These are phyloP conservation scores for Amphimedon queenslandica DNA, from an alignment of 37 sponge, comb jelly and placozoan species.

Conservation along the genomic window DNA sequence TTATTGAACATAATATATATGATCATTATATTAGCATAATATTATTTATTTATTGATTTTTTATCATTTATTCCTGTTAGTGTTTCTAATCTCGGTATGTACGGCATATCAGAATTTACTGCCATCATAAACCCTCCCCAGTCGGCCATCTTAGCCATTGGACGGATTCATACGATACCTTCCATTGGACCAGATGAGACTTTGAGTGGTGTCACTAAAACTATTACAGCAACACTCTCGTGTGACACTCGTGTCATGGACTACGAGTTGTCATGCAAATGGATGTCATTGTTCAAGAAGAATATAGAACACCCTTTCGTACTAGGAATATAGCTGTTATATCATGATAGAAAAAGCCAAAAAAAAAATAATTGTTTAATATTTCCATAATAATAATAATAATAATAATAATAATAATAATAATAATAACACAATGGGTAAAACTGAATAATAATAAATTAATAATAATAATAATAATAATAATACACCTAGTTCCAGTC, in stretches of 20 bases:
- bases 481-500: not conserved
- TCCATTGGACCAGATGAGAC: not conserved
- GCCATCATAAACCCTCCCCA: slow-evolving; percentile 17
- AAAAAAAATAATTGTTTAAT: too few species aligned
- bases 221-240: slow-evolving; percentile 22
- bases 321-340: not conserved
- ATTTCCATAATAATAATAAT: not conserved
- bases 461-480: not conserved
- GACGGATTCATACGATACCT: not conserved
- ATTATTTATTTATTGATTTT: not conserved
- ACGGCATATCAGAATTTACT: not conserved
- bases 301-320: slow-evolving; percentile 45
- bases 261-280: slow-evolving; percentile 41
- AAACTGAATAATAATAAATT: too few species aligned
- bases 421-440: not conserved
- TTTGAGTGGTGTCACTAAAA: not conserved
- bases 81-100: slow-evolving; percentile 1
- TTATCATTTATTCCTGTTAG: slow-evolving; percentile 1
- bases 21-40: not conserved
- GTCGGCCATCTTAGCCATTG: slow-evolving; percentile 13
- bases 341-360: too few species aligned
- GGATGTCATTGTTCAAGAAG: slow-evolving; percentile 54
- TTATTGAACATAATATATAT: too few species aligned
- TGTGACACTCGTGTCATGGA: slow-evolving; percentile 37
- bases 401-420: not conserved